Evolutionary conservation across 92 coral and sea anemone genomes (phyloP).

Genomic region (Palythoa caribaeorum): DNA sequence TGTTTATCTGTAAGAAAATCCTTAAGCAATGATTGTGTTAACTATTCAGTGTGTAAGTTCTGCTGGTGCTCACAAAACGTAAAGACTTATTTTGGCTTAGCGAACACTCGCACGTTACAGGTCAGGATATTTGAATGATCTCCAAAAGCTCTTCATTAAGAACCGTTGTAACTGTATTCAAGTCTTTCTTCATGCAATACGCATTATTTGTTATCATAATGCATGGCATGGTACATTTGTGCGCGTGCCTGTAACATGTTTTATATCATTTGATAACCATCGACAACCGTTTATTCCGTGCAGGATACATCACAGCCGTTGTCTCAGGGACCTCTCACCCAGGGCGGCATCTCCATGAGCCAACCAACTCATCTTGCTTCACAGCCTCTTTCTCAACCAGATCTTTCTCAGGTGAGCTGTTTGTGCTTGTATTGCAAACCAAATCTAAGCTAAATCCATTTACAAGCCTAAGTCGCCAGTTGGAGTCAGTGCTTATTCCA

Average conservation of each 20-base stretch:
- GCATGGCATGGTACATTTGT: neutral
- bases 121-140: neutral
- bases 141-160: too few relatives aligned
- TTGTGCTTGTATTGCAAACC: neutral
- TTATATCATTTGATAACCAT: too few relatives aligned
- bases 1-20: too few relatives aligned
- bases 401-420: constrained; percentile 88
- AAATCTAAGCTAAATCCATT: too few relatives aligned
- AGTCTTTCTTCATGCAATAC: too few relatives aligned
- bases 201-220: neutral
- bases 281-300: neutral
- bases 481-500: too few relatives aligned
- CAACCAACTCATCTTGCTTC: constrained; percentile 94
- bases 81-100: too few relatives aligned
- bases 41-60: neutral
- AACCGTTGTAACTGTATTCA: too few relatives aligned
- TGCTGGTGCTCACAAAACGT: too few relatives aligned
- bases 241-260: neutral
- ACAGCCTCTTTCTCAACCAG: constrained; percentile 99
- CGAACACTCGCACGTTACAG: too few relatives aligned
- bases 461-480: too few relatives aligned
- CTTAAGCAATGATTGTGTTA: too few relatives aligned
- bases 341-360: constrained; percentile 99
- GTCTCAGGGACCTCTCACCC: constrained; percentile 99
- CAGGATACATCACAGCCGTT: constrained; percentile 99